Conservation (phyloP, 2,113 vertebrate genomes). For the Ibidorhyncha struthersii region DNA sequence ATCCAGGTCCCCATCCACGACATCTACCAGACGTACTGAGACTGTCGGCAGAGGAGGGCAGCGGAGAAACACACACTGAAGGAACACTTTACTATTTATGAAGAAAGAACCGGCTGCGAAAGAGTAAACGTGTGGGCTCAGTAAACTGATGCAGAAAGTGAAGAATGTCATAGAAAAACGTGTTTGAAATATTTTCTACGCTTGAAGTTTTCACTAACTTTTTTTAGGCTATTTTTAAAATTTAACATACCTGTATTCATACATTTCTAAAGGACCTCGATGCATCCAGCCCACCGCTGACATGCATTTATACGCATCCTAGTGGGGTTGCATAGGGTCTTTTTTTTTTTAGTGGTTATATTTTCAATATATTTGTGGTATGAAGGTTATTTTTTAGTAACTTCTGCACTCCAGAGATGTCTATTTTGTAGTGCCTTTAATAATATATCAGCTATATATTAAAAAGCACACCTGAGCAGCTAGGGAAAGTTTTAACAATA, state of each 20-base stretch:
- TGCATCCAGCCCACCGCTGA: conserved; percentile 62
- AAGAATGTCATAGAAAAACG: conserved; percentile 62
- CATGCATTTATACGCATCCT: conserved; percentile 49
- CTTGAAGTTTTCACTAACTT: conserved; percentile 78
- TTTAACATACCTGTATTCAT: conserved; percentile 66
- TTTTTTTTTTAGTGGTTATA: conserved; percentile 65
- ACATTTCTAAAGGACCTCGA: conserved; percentile 75
- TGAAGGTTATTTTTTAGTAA: conserved; percentile 85
- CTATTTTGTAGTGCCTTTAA: conserved; percentile 83
- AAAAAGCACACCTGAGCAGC: conserved; percentile 77
- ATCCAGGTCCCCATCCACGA: conserved; percentile 95
- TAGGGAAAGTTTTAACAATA: conserved; percentile 77
- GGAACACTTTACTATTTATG: conserved; percentile 91
- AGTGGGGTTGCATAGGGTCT: conserved; percentile 68
- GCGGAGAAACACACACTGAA: conserved; percentile 72
- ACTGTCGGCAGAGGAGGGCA: neutral
- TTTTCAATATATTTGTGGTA: conserved; percentile 82
- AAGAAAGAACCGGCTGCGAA: conserved; percentile 74
- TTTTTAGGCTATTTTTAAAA: conserved; percentile 75
- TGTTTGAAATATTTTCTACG: conserved; percentile 77
- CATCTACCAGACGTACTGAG: conserved; percentile 93
- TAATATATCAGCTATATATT: conserved; percentile 81
- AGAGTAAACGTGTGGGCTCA: conserved; percentile 63
- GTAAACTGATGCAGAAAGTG: conserved; percentile 51
- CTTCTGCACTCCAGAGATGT: conserved; percentile 84